Evolutionary conservation across 2,113 vertebrate genomes (phyloP), one percentile per base, ranked within the genome.

Genomic region (mouse (Mus musculus)): DNA sequence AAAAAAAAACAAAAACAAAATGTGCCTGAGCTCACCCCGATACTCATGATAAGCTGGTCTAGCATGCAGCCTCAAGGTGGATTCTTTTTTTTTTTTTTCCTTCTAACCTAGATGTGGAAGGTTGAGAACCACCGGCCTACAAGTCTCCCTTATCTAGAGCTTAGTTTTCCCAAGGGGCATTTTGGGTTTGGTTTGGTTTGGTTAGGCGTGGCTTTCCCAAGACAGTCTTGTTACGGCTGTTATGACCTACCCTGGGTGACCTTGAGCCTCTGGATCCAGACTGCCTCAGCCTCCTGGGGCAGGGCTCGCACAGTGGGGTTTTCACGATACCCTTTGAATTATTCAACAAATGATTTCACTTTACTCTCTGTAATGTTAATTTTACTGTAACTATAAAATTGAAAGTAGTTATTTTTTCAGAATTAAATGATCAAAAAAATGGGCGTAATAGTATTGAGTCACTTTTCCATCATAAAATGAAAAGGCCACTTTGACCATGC

Each of bases 301-400:
- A 19, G 78, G 78, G 33, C 54, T 22, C 22, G 33, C 19, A 56
- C 78, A n/a, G 30, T 30, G 16, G 42, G 17, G 30, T n/a, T 87
- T 46, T 33, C 42, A 69, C 33, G 7, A 84, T 13, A 84, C 8
- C 0, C 24, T 80, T 89, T 46, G 52, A 85, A 36, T 71, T 88
- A 52, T 36, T 56, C 12, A 69, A 54, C 46, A 81, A 89, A 78
- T 61, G 5, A 88, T 39, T 82, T 84, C 61, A 28, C 28, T 59
- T 59, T 82, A 26, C 59, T 91, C 52, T 80, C 63, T 85, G 42
- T 87, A 89, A 63, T 82, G 71, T 82, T 91, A 49, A 93, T 82
- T 93, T 65, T 94, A 22, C 67, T 95, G 46, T 63, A 88, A 69
- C 94, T 82, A 78, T 76, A 88, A 75, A 91, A 76, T 87, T 59